These are phyloP conservation scores for Gymnocheta viridis DNA, from an alignment of 2,888 invertebrate genomes.

Conservation along the genomic window DNA sequence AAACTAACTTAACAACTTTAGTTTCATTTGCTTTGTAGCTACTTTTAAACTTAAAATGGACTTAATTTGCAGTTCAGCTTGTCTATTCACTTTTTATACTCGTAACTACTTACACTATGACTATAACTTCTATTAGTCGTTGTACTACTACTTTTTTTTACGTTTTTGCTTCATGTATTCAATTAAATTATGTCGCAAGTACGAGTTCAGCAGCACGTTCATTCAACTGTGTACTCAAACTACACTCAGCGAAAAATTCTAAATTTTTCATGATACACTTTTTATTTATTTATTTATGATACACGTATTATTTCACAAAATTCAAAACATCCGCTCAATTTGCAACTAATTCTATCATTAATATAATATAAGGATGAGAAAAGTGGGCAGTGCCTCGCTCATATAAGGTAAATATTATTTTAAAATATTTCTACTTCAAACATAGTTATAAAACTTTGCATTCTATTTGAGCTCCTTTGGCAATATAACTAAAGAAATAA, in stretches of 20 bases:
- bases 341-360: no score
- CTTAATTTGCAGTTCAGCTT: constrained; percentile 57
- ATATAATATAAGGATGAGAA: no score
- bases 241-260: constrained; percentile 17
- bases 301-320: no score
- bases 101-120: constrained; percentile 6
- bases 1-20: constrained; percentile 41
- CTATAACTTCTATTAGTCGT: constrained; percentile 57
- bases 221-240: constrained; percentile 39
- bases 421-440: no score
- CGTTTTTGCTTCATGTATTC: constrained; percentile 65
- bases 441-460: no score
- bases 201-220: constrained; percentile 65
- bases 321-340: no score
- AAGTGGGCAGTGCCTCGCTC: no score
- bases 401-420: no score
- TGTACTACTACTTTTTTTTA: constrained; percentile 53
- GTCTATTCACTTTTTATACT: constrained; percentile 34
- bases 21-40: constrained; percentile 23
- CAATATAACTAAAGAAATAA: no score
- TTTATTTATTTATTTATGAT: no score
- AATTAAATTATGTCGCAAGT: constrained; percentile 70
- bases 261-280: no score
- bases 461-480: no score
- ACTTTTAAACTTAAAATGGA: constrained; percentile 55